phyloP scores from a whole-genome alignment of 2,797 vertebrate genomes.

The Protonibea diacanthus region DNA sequence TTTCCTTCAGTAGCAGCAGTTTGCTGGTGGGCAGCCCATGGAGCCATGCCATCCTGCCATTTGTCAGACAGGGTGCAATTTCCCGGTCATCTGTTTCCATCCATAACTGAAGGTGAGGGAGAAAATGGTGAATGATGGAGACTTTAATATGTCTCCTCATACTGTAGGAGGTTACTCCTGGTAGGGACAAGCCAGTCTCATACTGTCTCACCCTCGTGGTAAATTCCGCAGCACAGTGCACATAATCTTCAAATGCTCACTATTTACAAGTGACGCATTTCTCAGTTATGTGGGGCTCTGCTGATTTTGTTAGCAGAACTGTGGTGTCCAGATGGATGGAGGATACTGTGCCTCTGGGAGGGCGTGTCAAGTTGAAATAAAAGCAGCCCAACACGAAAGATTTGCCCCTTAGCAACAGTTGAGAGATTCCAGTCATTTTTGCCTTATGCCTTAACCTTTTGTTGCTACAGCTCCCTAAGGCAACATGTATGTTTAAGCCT shows the following conservation, averaged over 20 bases:
- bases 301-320: constrained; percentile 48
- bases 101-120: constrained; percentile 70
- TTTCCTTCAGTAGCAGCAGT: constrained; percentile 70
- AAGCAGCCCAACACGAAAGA: constrained; percentile 58
- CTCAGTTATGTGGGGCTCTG: constrained; percentile 57
- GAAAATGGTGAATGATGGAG: constrained; percentile 65
- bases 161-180: constrained; percentile 42
- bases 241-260: constrained; percentile 55
- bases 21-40: constrained; percentile 74
- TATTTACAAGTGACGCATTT: constrained; percentile 75
- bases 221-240: constrained; percentile 70
- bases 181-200: constrained; percentile 45
- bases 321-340: constrained; percentile 39
- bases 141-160: constrained; percentile 65
- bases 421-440: constrained; percentile 65
- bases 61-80: constrained; percentile 81
- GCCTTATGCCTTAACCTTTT: constrained; percentile 48
- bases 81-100: constrained; percentile 79
- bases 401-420: constrained; percentile 52
- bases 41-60: constrained; percentile 76
- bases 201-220: constrained; percentile 59
- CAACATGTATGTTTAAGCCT: constrained; percentile 28
- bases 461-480: constrained; percentile 41
- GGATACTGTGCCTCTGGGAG: constrained; percentile 46
- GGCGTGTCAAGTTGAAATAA: constrained; percentile 53